These are phyloP conservation scores for Hypomesus transpacificus DNA, from an alignment of 2,113 vertebrate species.

Conservation along the genomic window DNA sequence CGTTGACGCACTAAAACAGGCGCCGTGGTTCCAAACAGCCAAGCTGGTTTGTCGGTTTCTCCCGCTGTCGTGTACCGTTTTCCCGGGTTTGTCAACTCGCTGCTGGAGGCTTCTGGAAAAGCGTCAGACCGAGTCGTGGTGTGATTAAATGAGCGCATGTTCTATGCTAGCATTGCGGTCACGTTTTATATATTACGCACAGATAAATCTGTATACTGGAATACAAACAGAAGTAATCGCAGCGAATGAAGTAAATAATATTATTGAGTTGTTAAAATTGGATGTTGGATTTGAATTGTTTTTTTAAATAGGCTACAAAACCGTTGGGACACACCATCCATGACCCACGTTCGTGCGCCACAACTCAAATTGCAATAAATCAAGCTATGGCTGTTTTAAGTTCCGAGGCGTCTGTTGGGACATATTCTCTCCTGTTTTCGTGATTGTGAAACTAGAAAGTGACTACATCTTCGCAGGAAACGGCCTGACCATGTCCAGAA, in stretches of 20 bases:
- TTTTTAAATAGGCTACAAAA: background rate
- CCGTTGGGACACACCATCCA: background rate
- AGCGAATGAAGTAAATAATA: no score
- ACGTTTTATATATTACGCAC: conserved; percentile 54
- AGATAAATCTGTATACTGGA: conserved; percentile 36
- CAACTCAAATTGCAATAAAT: conserved; percentile 6
- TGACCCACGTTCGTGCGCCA: background rate
- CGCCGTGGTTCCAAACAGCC: conserved; percentile 20
- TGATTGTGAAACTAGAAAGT: conserved; percentile 31
- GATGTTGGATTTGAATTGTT: no score
- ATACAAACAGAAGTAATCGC: background rate
- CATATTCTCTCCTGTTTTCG: conserved; percentile 32
- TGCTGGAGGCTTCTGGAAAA: conserved; percentile 1
- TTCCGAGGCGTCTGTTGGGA: conserved; percentile 37
- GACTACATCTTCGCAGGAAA: background rate
- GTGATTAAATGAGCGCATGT: background rate
- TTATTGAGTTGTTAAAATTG: no score
- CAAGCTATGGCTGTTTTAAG: conserved; percentile 49
- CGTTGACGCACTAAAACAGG: conserved; percentile 42
- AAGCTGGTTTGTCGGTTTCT: conserved; percentile 25
- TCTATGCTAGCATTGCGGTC: conserved; percentile 10
- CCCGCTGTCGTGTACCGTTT: conserved; percentile 25
- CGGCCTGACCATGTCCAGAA: conserved; percentile 82
- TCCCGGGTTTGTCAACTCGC: conserved; percentile 21
- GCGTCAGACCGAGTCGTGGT: background rate